Conservation (phyloP, 2,113 vertebrate species). For the Centrocercus urophasianus region DNA sequence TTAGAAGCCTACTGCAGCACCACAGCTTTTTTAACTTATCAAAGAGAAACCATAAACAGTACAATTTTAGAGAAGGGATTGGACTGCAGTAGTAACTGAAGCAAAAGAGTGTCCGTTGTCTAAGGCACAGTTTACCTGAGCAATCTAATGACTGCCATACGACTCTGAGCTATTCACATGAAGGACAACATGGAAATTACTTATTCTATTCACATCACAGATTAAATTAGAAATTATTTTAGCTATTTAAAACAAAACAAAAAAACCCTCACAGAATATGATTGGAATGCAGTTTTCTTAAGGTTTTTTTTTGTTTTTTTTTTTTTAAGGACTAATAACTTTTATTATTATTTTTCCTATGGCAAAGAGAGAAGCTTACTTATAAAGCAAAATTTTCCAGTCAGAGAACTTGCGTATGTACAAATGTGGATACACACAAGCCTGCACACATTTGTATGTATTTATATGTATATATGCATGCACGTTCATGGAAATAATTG, state of each 20-base stretch:
- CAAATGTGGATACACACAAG: background rate
- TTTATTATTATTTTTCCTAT: background rate
- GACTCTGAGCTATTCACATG: background rate
- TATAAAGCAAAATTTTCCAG: constrained; percentile 42
- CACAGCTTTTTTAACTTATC: background rate
- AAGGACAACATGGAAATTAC: background rate
- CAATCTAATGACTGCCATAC: background rate
- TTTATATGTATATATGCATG: background rate
- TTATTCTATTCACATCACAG: background rate
- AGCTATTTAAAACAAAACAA: background rate
- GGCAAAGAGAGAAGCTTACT: background rate
- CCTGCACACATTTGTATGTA: background rate
- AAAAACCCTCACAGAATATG: background rate
- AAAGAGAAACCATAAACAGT: background rate
- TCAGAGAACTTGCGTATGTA: background rate
- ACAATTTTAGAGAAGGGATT: background rate
- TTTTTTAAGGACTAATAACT: background rate
- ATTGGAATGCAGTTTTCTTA: background rate
- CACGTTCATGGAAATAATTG: background rate
- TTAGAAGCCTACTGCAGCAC: background rate
- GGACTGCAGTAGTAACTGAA: background rate
- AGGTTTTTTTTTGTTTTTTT: background rate
- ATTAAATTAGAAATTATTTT: background rate
- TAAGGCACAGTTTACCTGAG: background rate
- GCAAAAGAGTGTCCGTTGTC: background rate